Percentiles rank a stretch among this genome's conserved stretches.
These are phyloP conservation scores for Drosophila neutralis DNA, from an alignment of 2,888 invertebrate genomes.

Conservation along the genomic window DNA sequence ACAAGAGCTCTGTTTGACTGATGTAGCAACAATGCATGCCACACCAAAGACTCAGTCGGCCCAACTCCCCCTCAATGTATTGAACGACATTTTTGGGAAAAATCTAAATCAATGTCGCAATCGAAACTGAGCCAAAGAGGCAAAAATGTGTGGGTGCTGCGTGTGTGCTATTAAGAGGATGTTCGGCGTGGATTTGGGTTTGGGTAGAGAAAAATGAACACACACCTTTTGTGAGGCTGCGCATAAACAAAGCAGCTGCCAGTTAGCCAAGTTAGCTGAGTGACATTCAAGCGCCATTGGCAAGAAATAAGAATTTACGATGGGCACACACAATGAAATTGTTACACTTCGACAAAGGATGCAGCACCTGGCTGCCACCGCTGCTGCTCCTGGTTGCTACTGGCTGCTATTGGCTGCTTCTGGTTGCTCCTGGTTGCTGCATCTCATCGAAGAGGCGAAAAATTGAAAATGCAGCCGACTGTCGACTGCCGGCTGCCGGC, in stretches of 20 bases:
- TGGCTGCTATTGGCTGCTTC: neutral
- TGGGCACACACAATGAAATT: conserved; percentile 74
- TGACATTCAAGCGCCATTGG: conserved; percentile 48
- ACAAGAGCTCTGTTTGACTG: conserved; percentile 12
- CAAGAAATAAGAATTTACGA: conserved; percentile 74
- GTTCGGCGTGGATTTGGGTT: neutral
- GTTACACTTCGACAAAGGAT: conserved; percentile 56
- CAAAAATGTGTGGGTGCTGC: conserved; percentile 54
- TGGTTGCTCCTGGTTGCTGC: neutral
- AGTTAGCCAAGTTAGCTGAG: conserved; percentile 52
- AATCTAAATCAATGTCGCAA: conserved; percentile 28
- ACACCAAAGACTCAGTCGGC: neutral
- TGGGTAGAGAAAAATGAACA: conserved; percentile 35
- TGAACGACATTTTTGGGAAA: conserved; percentile 8
- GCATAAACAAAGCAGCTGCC: conserved; percentile 74
- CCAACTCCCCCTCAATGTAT: neutral
- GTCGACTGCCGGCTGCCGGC: conserved; percentile 8
- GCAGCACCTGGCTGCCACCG: conserved; percentile 2
- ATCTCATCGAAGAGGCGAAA: conserved; percentile 29
- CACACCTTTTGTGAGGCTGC: conserved; percentile 51
- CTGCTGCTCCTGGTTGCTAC: neutral
- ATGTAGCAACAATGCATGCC: conserved; percentile 18
- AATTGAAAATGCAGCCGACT: conserved; percentile 53
- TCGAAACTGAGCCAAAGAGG: conserved; percentile 12
- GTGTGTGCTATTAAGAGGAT: conserved; percentile 49